Evolutionary conservation across 2,888 invertebrate species (phyloP).

Genomic region (Tethea ocularis): DNA sequence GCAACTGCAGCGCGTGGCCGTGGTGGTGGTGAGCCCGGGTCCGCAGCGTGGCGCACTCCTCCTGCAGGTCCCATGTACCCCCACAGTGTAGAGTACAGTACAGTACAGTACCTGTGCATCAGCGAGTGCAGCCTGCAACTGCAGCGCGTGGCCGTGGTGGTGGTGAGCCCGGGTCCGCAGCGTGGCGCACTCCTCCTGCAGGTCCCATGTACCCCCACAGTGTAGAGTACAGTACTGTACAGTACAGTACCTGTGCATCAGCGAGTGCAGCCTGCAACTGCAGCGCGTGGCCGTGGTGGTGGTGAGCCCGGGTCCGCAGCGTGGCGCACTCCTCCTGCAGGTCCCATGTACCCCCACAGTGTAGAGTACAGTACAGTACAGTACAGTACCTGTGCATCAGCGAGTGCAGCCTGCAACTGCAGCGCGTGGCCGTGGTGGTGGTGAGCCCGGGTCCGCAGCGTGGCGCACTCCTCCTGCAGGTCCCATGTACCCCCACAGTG

Average conservation of each 20-base stretch:
- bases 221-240: too few relatives aligned
- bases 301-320: not conserved
- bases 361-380: not conserved
- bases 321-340: not conserved
- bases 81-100: not conserved
- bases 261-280: not conserved
- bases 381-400: slow-evolving; percentile 27
- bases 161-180: not conserved
- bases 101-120: not conserved
- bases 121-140: not conserved
- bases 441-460: slow-evolving; percentile 30
- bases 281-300: not conserved
- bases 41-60: not conserved
- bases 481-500: slow-evolving; percentile 19
- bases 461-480: slow-evolving; percentile 35
- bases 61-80: too few relatives aligned
- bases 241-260: not conserved
- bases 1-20: not conserved
- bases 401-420: not conserved
- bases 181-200: not conserved
- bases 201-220: too few relatives aligned
- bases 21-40: not conserved
- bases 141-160: not conserved
- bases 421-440: slow-evolving; percentile 53
- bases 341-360: not conserved